Evolutionary conservation across 2,888 invertebrate genomes (phyloP).

Genomic region (Ischnura elegans): DNA sequence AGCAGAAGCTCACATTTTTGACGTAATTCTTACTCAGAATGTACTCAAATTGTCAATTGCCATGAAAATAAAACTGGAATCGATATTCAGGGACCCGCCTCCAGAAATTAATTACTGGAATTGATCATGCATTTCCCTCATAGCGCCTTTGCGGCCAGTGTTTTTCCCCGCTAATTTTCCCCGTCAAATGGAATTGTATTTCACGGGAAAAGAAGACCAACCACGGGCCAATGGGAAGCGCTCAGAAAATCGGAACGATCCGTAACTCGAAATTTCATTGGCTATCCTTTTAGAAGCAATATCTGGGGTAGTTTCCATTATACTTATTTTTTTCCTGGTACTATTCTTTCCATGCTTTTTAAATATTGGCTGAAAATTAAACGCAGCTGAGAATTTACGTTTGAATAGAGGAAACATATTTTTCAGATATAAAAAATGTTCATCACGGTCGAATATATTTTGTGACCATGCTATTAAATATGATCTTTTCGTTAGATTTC

Average conservation of each 20-base stretch:
- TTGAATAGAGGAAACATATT: no score
- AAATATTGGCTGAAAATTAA: no score
- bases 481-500: no score
- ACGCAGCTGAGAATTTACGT: no score
- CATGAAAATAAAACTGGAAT: neutral
- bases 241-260: neutral
- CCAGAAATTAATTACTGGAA: conserved; percentile 8
- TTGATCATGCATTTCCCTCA: neutral
- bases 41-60: neutral
- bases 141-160: neutral
- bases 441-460: no score
- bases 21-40: no score
- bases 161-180: neutral
- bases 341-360: no score
- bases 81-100: neutral
- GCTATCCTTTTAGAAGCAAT: neutral
- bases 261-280: neutral
- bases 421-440: no score
- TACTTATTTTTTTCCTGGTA: no score
- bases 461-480: no score
- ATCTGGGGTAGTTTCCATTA: neutral
- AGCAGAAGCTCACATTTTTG: no score
- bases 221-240: neutral
- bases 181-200: conserved; percentile 14
- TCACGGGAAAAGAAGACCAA: neutral